Evolutionary conservation across 2,797 vertebrate species (phyloP).

Genomic region (Brachyrhaphis roseni): DNA sequence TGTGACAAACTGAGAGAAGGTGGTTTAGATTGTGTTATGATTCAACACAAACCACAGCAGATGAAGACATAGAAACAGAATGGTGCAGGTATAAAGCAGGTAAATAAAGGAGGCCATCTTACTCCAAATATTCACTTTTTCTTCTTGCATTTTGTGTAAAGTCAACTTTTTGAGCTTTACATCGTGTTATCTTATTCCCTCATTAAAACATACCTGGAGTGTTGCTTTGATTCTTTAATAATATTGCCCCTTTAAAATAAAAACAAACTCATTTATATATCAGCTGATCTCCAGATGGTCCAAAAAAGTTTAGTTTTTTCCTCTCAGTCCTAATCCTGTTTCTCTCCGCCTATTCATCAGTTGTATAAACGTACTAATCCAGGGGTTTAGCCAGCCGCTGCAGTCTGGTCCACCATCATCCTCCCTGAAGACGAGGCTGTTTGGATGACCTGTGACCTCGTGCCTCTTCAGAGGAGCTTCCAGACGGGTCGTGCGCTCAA

Average conservation of each 20-base stretch:
- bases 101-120: not conserved
- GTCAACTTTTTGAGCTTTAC: too few relatives aligned
- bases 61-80: not conserved
- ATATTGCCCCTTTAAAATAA: not conserved
- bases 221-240: too few relatives aligned
- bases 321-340: conserved; percentile 39
- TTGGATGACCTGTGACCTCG: conserved; percentile 73
- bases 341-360: conserved; percentile 21
- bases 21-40: not conserved
- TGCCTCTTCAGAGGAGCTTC: conserved; percentile 28
- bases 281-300: not conserved
- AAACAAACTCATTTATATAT: not conserved
- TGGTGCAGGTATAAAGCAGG: not conserved
- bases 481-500: conserved; percentile 44
- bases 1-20: not conserved
- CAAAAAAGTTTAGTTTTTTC: not conserved
- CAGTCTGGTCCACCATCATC: conserved; percentile 3
- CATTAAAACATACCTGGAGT: too few relatives aligned
- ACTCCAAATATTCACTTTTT: not conserved
- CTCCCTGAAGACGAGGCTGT: conserved; percentile 56
- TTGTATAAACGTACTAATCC: not conserved
- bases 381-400: not conserved
- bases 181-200: too few relatives aligned
- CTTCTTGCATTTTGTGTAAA: not conserved
- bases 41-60: not conserved